phyloP scores from a whole-genome alignment of 2,113 vertebrate genomes.

The Hiodon alosoides region DNA sequence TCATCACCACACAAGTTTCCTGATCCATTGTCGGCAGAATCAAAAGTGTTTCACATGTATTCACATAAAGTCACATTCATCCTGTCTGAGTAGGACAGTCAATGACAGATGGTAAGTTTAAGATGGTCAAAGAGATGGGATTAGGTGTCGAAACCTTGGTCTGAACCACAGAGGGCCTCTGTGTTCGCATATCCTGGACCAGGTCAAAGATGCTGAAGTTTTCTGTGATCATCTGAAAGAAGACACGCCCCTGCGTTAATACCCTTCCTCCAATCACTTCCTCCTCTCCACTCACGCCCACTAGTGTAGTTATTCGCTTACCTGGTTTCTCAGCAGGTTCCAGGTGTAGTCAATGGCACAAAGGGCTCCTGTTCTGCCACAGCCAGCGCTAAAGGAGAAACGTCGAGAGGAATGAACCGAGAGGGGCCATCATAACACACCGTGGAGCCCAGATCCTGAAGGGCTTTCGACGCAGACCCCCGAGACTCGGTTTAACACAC shows the following conservation, averaged over 20 bases:
- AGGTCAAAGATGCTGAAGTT: conserved; percentile 80
- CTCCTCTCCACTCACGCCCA: too few species aligned
- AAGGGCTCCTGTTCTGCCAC: conserved; percentile 87
- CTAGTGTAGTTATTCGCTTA: conserved; percentile 47
- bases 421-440: not conserved
- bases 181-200: conserved; percentile 88
- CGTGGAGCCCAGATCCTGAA: not conserved
- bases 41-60: too few species aligned
- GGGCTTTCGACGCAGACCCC: not conserved
- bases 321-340: conserved; percentile 81
- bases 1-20: too few species aligned
- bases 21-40: too few species aligned
- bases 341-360: conserved; percentile 89
- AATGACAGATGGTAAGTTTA: not conserved
- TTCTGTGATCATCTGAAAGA: conserved; percentile 72
- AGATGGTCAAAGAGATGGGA: not conserved
- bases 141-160: conserved; percentile 71
- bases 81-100: not conserved
- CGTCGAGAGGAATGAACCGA: not conserved
- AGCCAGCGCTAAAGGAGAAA: conserved; percentile 74
- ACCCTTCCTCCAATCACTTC: not conserved
- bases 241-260: not conserved
- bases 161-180: conserved; percentile 88
- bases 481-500: too few species aligned
- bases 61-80: too few species aligned